These are phyloP conservation scores for Alces alces DNA, from an alignment of 2,113 vertebrate species.

Conservation along the genomic window DNA sequence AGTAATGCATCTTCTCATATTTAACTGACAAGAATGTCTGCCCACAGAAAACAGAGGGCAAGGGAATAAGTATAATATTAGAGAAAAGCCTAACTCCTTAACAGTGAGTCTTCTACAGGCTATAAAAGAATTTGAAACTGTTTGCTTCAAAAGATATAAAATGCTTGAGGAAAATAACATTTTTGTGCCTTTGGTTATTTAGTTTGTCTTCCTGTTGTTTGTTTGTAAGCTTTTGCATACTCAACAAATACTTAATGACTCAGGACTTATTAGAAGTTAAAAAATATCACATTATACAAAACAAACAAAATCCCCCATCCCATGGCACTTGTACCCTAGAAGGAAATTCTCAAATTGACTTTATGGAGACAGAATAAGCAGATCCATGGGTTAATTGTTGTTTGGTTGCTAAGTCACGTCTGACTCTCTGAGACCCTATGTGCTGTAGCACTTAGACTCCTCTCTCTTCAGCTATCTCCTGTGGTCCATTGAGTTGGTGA, in stretches of 20 bases:
- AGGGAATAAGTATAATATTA: neutral
- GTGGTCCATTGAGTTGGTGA: neutral
- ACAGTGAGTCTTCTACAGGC: neutral
- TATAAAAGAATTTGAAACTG: neutral
- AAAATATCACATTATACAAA: neutral
- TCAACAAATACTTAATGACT: neutral
- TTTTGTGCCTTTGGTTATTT: neutral
- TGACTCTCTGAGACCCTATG: neutral
- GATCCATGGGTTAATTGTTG: neutral
- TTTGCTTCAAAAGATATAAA: neutral
- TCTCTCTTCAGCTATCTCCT: neutral
- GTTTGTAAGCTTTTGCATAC: neutral
- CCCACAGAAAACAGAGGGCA: neutral
- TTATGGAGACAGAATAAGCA: neutral
- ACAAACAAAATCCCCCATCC: neutral
- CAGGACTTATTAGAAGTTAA: neutral
- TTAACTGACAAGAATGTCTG: neutral
- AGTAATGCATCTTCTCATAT: slow-evolving; percentile 38
- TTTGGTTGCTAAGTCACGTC: neutral
- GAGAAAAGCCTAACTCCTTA: neutral
- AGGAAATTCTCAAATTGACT: neutral
- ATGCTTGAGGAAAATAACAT: neutral
- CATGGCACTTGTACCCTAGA: neutral
- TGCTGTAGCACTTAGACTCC: neutral
- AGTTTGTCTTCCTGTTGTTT: neutral